Evolutionary conservation across 2,797 vertebrate genomes (phyloP).

Genomic region (Enteromius mattozi): DNA sequence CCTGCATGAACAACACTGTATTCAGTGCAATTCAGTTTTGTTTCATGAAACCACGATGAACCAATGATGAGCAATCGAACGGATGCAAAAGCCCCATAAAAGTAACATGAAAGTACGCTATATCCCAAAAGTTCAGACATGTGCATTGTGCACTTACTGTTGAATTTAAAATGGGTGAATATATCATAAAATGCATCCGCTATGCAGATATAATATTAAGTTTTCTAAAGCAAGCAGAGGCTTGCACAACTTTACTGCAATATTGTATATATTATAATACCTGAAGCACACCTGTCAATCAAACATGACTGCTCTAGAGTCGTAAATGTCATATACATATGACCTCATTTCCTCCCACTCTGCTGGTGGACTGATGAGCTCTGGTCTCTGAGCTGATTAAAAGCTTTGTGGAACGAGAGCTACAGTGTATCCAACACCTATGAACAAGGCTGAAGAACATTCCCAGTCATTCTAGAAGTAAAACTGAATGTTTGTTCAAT

Average conservation of each 20-base stretch:
- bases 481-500: background rate
- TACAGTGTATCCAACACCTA: constrained; percentile 44
- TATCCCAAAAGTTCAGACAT: background rate
- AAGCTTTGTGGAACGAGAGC: constrained; percentile 43
- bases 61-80: background rate
- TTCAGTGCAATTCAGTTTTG: background rate
- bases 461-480: background rate
- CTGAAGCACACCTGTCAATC: constrained; percentile 3
- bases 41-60: background rate
- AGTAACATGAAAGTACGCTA: background rate
- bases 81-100: background rate
- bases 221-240: background rate
- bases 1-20: background rate
- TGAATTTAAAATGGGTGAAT: background rate
- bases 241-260: background rate
- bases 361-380: constrained; percentile 45
- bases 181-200: background rate
- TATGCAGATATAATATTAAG: background rate
- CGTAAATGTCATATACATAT: constrained; percentile 43
- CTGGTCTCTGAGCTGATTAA: constrained; percentile 55
- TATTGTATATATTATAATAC: background rate
- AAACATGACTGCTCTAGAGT: constrained; percentile 10
- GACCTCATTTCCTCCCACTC: constrained; percentile 38
- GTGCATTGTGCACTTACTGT: background rate
- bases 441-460: background rate